Percentiles rank a stretch among this genome's conserved stretches.
Evolutionary conservation across 2,797 vertebrate genomes (phyloP).

Genomic region (Centropyge bicolor): DNA sequence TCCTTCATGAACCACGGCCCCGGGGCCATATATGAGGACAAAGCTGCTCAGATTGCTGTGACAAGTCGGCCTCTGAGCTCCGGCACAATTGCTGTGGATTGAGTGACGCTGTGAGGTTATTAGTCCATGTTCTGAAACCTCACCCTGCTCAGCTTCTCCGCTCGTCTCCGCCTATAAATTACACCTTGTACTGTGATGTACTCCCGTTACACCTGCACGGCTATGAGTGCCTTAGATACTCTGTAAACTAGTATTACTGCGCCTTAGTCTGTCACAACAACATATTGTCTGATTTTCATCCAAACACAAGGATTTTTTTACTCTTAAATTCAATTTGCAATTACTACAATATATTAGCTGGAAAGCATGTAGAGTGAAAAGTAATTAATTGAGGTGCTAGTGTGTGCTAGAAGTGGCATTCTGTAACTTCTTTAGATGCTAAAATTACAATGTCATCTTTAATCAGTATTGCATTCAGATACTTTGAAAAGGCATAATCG

Average conservation of each 20-base stretch:
- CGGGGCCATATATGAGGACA: slow-evolving; percentile 59
- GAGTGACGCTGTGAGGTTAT: slow-evolving; percentile 75
- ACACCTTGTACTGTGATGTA: slow-evolving; percentile 46
- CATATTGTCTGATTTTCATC: slow-evolving; percentile 6
- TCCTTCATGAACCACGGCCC: slow-evolving; percentile 72
- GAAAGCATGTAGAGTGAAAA: not conserved
- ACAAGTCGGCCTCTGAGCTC: slow-evolving; percentile 58
- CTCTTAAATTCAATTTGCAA: not conserved
- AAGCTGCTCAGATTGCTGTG: slow-evolving; percentile 64
- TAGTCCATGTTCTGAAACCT: slow-evolving; percentile 78
- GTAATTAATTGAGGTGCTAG: not conserved
- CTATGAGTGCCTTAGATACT: slow-evolving; percentile 19
- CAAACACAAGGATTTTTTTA: not conserved
- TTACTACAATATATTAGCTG: not conserved
- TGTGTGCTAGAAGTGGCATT: not conserved
- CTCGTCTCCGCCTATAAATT: slow-evolving; percentile 60
- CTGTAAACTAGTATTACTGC: slow-evolving; percentile 35
- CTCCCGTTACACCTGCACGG: slow-evolving; percentile 58
- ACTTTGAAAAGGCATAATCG: no score
- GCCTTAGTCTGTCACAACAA: slow-evolving; percentile 17
- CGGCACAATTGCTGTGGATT: slow-evolving; percentile 72
- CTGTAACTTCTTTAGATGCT: not conserved
- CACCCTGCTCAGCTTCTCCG: slow-evolving; percentile 58
- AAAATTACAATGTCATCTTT: not conserved
- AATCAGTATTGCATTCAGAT: not conserved